These are phyloP conservation scores for Phrixothrix hirtus DNA, from an alignment of 2,888 invertebrate genomes.

Conservation along the genomic window DNA sequence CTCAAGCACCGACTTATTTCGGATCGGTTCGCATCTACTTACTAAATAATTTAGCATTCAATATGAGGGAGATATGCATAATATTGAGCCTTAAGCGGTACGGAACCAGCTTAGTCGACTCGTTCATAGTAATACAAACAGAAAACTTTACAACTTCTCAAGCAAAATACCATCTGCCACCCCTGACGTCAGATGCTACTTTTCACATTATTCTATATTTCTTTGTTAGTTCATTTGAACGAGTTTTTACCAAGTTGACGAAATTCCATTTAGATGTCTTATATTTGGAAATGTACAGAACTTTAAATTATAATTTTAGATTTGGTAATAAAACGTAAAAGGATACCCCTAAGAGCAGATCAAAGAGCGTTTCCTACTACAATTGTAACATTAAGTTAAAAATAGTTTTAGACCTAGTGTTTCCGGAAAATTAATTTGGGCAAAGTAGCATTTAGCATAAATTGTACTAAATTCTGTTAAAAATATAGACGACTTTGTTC, in stretches of 20 bases:
- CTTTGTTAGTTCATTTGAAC: too few relatives aligned
- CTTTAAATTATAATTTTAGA: too few relatives aligned
- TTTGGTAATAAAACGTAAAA: conserved; percentile 12
- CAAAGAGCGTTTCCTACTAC: conserved; percentile 8
- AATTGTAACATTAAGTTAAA: too few relatives aligned
- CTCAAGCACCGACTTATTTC: conserved; percentile 26
- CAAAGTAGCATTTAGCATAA: too few relatives aligned
- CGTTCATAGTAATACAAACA: conserved; percentile 17
- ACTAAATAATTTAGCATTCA: conserved; percentile 28
- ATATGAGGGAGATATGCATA: conserved; percentile 30
- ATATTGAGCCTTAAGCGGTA: conserved; percentile 19
- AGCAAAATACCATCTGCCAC: conserved; percentile 25
- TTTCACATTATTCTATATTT: conserved; percentile 23
- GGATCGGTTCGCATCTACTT: conserved; percentile 17
- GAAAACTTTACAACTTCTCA: conserved; percentile 27
- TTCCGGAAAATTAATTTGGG: too few relatives aligned
- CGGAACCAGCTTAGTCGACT: conserved; percentile 10
- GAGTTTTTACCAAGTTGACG: too few relatives aligned
- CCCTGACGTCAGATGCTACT: conserved; percentile 21
- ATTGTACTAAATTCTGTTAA: too few relatives aligned
- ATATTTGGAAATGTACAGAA: too few relatives aligned
- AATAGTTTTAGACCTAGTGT: too few relatives aligned
- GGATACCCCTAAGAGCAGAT: conserved; percentile 3
- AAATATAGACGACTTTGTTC: too few relatives aligned
- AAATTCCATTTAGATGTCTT: too few relatives aligned